Conservation (phyloP, 2,113 vertebrate species). For the Neogale vison region DNA sequence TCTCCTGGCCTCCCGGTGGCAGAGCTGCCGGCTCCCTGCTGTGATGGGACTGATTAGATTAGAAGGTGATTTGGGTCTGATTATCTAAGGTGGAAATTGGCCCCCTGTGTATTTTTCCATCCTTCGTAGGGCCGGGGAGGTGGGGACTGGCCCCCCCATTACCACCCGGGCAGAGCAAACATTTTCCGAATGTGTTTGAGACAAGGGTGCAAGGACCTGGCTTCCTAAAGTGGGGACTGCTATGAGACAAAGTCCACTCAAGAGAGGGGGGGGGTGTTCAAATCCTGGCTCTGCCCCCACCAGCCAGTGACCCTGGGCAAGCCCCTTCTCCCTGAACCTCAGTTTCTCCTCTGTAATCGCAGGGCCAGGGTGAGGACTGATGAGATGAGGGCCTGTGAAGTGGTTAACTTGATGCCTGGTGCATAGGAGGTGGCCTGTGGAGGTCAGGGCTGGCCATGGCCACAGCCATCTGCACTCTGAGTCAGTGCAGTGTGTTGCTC, state of each 20-base stretch:
- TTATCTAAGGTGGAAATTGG: constrained; percentile 72
- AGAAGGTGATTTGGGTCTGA: constrained; percentile 53
- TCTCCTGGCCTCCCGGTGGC: neutral
- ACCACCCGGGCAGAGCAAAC: neutral
- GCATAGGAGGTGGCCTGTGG: neutral
- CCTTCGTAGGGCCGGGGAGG: neutral
- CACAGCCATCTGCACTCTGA: neutral
- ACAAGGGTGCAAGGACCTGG: neutral
- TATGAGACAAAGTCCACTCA: accelerated
- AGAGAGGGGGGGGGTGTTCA: neutral
- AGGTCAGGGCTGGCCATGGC: accelerated
- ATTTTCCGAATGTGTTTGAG: neutral
- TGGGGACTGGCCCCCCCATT: neutral
- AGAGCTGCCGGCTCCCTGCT: neutral
- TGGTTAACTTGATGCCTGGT: neutral
- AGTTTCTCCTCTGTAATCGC: neutral
- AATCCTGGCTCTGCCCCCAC: neutral
- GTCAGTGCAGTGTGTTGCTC: neutral
- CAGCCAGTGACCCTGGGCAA: neutral
- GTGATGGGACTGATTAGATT: constrained; percentile 37
- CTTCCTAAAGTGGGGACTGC: neutral
- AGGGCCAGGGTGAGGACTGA: neutral
- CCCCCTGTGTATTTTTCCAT: constrained; percentile 61
- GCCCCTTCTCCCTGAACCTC: neutral
- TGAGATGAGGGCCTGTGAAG: accelerated